These are phyloP conservation scores for Bombyx mandarina DNA, from an alignment of 1,140 invertebrate genomes.

Conservation along the genomic window DNA sequence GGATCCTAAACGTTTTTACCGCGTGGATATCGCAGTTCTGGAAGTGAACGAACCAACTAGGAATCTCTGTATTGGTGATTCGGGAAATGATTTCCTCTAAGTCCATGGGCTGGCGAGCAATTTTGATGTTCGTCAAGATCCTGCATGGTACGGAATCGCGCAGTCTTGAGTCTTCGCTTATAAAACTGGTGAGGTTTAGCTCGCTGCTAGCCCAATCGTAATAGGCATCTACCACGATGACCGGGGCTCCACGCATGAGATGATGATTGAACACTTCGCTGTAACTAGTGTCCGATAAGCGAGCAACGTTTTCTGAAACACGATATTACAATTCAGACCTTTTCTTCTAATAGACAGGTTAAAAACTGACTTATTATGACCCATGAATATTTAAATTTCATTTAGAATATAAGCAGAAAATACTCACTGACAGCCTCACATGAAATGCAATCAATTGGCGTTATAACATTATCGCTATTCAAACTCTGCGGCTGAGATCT, in stretches of 20 bases:
- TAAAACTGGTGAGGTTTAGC: constrained; percentile 77
- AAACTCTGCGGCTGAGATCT: constrained; percentile 60
- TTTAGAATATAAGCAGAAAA: not conserved
- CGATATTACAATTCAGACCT: too few relatives aligned
- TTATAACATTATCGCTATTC: constrained; percentile 29
- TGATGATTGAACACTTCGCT: constrained; percentile 78
- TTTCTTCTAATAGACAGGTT: too few relatives aligned
- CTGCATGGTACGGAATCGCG: constrained; percentile 78
- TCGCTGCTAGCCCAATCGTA: constrained; percentile 78
- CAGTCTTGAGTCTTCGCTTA: constrained; percentile 73
- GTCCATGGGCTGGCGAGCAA: constrained; percentile 74
- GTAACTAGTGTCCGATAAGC: constrained; percentile 75
- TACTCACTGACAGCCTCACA: constrained; percentile 67
- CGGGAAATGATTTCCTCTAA: constrained; percentile 77
- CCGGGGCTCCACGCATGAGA: constrained; percentile 78
- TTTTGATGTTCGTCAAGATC: constrained; percentile 78
- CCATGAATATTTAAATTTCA: not conserved
- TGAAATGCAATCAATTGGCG: constrained; percentile 52
- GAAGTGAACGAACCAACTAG: constrained; percentile 87
- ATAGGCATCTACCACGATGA: constrained; percentile 81
- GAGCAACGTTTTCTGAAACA: constrained; percentile 74
- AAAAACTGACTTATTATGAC: too few relatives aligned
- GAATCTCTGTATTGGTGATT: constrained; percentile 76
- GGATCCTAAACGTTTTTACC: constrained; percentile 79
- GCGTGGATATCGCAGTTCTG: constrained; percentile 87